These are phyloP conservation scores for Psephotus haematonotus DNA, from an alignment of 2,113 vertebrate genomes.

Conservation along the genomic window DNA sequence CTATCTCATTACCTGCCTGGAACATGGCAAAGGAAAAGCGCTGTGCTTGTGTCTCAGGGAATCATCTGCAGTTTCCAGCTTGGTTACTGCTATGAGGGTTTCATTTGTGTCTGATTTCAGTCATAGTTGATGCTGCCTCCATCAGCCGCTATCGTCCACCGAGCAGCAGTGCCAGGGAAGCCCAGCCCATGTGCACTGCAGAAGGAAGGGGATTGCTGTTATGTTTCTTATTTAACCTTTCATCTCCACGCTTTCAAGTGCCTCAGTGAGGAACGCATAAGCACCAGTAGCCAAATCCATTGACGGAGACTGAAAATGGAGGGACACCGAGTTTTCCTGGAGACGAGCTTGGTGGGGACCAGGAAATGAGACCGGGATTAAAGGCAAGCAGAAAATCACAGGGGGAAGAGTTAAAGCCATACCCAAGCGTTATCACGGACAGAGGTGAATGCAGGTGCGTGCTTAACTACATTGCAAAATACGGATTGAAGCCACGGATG, in stretches of 20 bases:
- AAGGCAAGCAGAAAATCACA: not conserved
- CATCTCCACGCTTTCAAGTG: not conserved
- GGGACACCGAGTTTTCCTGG: not conserved
- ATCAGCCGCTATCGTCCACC: not conserved
- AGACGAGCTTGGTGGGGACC: not conserved
- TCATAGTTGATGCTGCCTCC: not conserved
- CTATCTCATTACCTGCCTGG: not conserved
- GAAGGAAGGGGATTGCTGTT: not conserved
- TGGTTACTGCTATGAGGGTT: fast-evolving
- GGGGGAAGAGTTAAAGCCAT: not conserved
- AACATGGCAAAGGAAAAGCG: not conserved
- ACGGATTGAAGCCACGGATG: not conserved
- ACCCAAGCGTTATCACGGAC: not conserved
- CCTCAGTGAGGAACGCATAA: not conserved
- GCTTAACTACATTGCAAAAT: not conserved
- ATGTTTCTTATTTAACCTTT: not conserved
- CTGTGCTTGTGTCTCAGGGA: not conserved
- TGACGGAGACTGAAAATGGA: not conserved
- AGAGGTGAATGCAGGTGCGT: not conserved
- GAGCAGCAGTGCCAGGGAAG: not conserved
- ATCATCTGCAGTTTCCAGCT: not conserved
- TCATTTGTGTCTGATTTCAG: not conserved
- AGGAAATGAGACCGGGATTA: not conserved
- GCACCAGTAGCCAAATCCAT: not conserved
- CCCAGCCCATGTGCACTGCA: not conserved